Evolutionary conservation across 2,797 vertebrate genomes (phyloP).

Genomic region (Acanthurus lineatus): DNA sequence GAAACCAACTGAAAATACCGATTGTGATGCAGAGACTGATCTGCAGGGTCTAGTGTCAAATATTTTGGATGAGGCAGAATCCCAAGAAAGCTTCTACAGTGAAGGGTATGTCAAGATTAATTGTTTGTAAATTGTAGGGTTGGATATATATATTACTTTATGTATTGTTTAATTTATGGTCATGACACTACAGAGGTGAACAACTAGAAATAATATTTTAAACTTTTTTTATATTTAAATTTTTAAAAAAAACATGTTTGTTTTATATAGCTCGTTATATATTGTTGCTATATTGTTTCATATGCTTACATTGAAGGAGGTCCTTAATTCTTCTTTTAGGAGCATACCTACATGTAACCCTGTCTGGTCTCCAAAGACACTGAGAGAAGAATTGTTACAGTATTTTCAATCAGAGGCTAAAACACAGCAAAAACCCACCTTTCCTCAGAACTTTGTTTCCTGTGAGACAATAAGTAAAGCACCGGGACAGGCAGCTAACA

Average conservation of each 20-base stretch:
- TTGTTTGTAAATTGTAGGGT: background rate
- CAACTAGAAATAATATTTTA: background rate
- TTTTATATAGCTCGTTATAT: background rate
- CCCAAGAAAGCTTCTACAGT: constrained; percentile 85
- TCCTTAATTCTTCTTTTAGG: constrained; percentile 80
- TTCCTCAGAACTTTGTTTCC: constrained; percentile 79
- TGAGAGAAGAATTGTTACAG: constrained; percentile 81
- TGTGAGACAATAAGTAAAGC: constrained; percentile 57
- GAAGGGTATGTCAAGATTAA: constrained; percentile 88
- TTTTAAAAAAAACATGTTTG: too few species aligned
- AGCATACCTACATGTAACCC: constrained; percentile 84
- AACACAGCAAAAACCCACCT: constrained; percentile 77
- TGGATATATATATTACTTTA: background rate
- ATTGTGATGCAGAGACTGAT: constrained; percentile 91
- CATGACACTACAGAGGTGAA: background rate
- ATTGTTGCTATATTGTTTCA: too few species aligned
- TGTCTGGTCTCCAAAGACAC: constrained; percentile 87
- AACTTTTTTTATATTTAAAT: background rate
- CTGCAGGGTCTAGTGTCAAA: constrained; percentile 93
- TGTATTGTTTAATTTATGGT: background rate
- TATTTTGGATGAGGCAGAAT: constrained; percentile 93
- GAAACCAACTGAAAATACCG: constrained; percentile 84
- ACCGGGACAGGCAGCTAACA: constrained; percentile 78
- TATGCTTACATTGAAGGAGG: constrained; percentile 21
- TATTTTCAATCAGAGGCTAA: constrained; percentile 85